Evolutionary conservation across 2,113 vertebrate genomes (phyloP).

Genomic region (Nicator chloris): DNA sequence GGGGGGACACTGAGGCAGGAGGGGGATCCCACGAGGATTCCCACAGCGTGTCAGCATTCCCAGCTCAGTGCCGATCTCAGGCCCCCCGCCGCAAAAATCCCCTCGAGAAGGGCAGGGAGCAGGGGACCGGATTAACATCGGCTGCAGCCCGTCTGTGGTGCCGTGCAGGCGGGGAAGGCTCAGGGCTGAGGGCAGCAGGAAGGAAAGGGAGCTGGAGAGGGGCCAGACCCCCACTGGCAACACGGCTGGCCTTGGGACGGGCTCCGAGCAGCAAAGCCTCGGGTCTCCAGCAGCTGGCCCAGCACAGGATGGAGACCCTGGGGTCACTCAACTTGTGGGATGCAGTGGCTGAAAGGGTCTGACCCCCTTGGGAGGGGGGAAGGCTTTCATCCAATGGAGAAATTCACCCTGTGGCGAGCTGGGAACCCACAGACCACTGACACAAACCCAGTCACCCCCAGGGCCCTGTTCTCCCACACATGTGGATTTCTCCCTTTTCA

Average conservation of each 20-base stretch:
- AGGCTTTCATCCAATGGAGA: not conserved
- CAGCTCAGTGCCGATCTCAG: not conserved
- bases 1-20: not conserved
- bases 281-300: not conserved
- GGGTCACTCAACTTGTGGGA: accelerated
- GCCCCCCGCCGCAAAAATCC: not conserved
- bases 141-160: not conserved
- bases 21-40: no score
- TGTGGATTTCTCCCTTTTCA: accelerated
- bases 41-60: not conserved
- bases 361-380: accelerated
- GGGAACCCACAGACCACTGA: not conserved
- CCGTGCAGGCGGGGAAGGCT: not conserved
- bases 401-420: not conserved
- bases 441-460: not conserved
- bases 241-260: not conserved
- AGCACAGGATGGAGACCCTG: accelerated
- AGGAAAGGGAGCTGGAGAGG: not conserved
- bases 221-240: not conserved
- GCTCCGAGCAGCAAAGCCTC: not conserved
- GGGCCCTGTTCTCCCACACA: not conserved
- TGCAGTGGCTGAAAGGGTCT: accelerated
- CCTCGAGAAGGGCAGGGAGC: not conserved
- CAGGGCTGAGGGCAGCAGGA: not conserved
- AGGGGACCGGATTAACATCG: accelerated